Conservation (phyloP, 2,113 vertebrate species). For the Fregata magnificens region DNA sequence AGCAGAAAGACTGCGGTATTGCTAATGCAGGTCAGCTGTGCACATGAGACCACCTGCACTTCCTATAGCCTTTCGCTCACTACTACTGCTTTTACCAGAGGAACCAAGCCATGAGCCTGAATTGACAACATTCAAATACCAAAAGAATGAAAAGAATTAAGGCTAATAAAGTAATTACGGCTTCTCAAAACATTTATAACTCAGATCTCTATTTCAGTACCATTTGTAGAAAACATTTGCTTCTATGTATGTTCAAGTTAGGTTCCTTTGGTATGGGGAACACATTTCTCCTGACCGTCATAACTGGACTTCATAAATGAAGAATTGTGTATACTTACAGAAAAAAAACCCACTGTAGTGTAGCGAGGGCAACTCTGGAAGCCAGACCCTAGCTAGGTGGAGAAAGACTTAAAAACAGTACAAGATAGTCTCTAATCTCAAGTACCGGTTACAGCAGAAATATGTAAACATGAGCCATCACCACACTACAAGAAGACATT, state of each 20-base stretch:
- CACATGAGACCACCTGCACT: neutral
- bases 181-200: neutral
- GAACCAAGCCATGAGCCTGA: neutral
- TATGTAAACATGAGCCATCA: neutral
- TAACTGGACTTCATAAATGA: neutral
- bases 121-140: neutral
- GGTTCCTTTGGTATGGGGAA: neutral
- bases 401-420: neutral
- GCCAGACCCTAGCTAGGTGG: neutral
- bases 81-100: neutral
- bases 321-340: neutral
- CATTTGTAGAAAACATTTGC: neutral
- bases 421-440: neutral
- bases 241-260: neutral
- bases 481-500: neutral
- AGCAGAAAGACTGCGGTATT: neutral
- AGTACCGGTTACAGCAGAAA: neutral
- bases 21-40: fast-evolving
- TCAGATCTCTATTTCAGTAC: neutral
- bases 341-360: neutral
- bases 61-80: neutral
- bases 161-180: neutral
- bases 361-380: neutral
- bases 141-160: neutral
- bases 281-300: neutral